These are phyloP conservation scores for Paracentrotus lividus DNA, from an alignment of 53 echinoderm and acorn worm species.

Conservation along the genomic window DNA sequence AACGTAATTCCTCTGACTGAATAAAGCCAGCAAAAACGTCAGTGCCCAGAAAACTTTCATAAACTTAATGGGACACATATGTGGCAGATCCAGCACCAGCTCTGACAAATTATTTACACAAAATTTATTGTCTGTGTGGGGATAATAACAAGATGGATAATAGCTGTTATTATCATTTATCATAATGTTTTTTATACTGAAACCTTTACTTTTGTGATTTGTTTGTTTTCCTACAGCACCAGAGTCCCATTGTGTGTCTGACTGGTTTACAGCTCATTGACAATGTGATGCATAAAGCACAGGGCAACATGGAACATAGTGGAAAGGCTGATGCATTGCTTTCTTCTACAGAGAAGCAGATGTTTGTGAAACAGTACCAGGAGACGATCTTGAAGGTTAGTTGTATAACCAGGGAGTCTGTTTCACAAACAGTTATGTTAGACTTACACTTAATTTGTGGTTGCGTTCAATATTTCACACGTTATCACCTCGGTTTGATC, in stretches of 20 bases:
- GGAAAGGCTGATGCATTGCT: not conserved
- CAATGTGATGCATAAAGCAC: conserved; percentile 67
- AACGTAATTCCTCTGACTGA: too few relatives aligned
- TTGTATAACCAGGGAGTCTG: not conserved
- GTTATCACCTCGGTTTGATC: too few relatives aligned
- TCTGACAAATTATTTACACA: too few relatives aligned
- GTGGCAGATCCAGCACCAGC: too few relatives aligned
- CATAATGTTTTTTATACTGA: not conserved
- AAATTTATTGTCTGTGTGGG: too few relatives aligned
- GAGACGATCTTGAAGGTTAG: conserved; percentile 51
- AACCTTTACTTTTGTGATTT: not conserved
- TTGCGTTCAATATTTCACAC: too few relatives aligned
- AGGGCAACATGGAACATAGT: conserved; percentile 41
- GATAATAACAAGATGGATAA: too few relatives aligned
- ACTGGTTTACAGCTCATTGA: conserved; percentile 66
- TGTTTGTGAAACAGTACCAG: conserved; percentile 45
- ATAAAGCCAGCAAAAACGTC: too few relatives aligned
- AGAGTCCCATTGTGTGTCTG: conserved; percentile 59
- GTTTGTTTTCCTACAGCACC: conserved; percentile 52
- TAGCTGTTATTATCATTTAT: too few relatives aligned
- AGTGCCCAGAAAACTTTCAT: too few relatives aligned
- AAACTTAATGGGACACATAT: too few relatives aligned
- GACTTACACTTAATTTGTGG: too few relatives aligned
- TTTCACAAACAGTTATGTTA: not conserved
- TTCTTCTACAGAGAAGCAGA: not conserved